Conservation (phyloP, 2,113 vertebrate genomes). For the Mastomys natalensis region DNA sequence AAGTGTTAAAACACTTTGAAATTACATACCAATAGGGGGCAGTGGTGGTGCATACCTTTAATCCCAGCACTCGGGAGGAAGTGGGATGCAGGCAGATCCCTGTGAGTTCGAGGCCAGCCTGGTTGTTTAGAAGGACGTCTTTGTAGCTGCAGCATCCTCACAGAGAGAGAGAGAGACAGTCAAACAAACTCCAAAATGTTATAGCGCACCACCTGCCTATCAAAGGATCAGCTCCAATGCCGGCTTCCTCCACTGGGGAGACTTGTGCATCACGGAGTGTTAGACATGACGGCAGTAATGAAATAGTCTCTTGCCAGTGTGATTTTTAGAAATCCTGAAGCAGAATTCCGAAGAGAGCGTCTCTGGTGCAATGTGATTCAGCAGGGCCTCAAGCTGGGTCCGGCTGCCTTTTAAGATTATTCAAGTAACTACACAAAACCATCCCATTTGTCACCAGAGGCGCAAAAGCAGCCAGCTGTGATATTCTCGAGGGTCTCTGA, state of each 20-base stretch:
- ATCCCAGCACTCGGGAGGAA: too few species aligned
- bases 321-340: neutral
- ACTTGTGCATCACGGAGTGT: neutral
- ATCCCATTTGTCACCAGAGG: neutral
- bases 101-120: too few species aligned
- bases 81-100: too few species aligned
- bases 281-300: neutral
- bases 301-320: neutral
- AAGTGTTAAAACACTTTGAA: neutral
- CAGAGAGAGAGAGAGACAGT: neutral
- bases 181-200: neutral
- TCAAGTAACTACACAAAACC: conserved; percentile 3
- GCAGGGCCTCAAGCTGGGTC: neutral
- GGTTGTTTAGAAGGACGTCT: conserved; percentile 8
- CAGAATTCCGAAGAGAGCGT: neutral
- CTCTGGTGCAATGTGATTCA: neutral
- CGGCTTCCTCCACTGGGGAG: neutral
- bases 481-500: neutral
- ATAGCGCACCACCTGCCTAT: neutral
- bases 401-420: conserved; percentile 21
- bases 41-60: neutral
- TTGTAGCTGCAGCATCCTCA: neutral
- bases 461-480: neutral
- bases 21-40: neutral
- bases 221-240: neutral